phyloP scores from a whole-genome alignment of 1,140 invertebrate species.

The Maconellicoccus hirsutus region DNA sequence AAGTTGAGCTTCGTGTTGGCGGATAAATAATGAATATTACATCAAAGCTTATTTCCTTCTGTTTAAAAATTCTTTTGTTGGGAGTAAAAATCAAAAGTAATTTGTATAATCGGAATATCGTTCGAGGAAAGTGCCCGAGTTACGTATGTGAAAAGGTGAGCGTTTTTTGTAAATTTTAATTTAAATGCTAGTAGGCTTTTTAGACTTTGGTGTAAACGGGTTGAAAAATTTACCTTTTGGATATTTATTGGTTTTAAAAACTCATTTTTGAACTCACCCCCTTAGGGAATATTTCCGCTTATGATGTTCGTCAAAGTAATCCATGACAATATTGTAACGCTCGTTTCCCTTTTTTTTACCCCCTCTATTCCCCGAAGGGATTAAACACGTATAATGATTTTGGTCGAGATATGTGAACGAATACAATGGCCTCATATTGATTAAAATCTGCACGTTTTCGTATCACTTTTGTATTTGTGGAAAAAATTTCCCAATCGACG shows the following conservation, averaged over 20 bases:
- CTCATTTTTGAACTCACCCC: background rate
- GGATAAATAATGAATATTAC: constrained; percentile 9
- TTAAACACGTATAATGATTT: background rate
- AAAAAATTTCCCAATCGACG: too few species aligned
- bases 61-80: constrained; percentile 6
- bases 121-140: background rate
- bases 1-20: background rate
- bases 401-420: background rate
- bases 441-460: background rate
- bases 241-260: background rate
- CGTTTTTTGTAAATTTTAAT: too few species aligned
- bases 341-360: background rate
- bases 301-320: background rate
- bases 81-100: background rate
- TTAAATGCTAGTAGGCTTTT: background rate
- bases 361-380: background rate
- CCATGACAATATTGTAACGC: background rate
- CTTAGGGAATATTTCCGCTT: background rate
- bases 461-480: too few species aligned
- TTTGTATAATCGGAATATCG: background rate
- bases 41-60: background rate
- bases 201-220: background rate
- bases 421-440: background rate
- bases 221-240: background rate
- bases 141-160: too few species aligned